Percentiles rank a stretch among this genome's conserved stretches.
Conservation (phyloP, 2,797 vertebrate genomes). For the Pantherophis vulpinus region DNA sequence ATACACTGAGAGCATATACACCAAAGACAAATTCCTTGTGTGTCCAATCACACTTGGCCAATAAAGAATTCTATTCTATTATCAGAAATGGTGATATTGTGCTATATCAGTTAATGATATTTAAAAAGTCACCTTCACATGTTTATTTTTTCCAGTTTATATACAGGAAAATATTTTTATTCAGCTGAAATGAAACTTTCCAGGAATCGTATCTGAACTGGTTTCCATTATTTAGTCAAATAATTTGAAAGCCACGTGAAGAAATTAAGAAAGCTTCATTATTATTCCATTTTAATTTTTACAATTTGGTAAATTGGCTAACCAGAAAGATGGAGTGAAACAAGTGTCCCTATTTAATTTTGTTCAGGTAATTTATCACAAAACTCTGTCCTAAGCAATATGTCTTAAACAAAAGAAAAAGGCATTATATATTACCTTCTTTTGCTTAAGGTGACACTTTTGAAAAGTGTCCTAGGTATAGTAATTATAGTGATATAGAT, state of each 20-base stretch:
- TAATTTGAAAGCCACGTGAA: not conserved
- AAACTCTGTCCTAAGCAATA: not conserved
- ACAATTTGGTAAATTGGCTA: not conserved
- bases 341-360: not conserved
- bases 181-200: not conserved
- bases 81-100: not conserved
- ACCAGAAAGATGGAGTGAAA: not conserved
- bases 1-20: too few relatives aligned
- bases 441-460: not conserved
- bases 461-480: not conserved
- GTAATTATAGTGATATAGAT: not conserved
- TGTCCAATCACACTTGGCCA: too few relatives aligned
- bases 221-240: not conserved
- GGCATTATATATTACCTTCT: not conserved
- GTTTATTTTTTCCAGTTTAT: not conserved
- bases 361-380: not conserved
- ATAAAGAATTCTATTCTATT: too few relatives aligned
- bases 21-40: too few relatives aligned
- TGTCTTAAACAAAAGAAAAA: not conserved
- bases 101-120: not conserved
- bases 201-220: not conserved
- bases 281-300: not conserved
- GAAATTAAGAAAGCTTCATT: not conserved
- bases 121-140: not conserved
- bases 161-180: not conserved